Base-by-base conservation (phyloP, 2,888 invertebrate species). In the Aromia moschata region DNA sequence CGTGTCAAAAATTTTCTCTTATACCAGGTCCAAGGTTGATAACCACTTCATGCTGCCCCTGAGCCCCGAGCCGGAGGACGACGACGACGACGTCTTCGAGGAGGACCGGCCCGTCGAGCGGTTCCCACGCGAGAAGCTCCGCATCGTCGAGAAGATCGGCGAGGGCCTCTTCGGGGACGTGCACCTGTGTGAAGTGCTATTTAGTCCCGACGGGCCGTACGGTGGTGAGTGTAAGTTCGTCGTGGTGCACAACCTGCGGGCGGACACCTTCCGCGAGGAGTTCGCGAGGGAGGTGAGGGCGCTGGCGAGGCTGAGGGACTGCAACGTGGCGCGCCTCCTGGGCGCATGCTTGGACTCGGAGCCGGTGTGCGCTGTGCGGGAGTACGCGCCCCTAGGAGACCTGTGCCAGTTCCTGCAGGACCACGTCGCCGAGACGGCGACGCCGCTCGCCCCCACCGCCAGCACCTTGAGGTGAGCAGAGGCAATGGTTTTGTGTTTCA, bases 331-430 rank as follows among this genome's bases (percentile, higher is more conserved):
- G 58, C 84, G 86, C 67, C 81, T 92, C 70, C 82, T 92, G 67
- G 92, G 91, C 65, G 89, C 89, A 70, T 90, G 89, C 79, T 84
- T 90, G 61, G 83, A 86, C 58, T 86, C 88, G 66, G 89, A 91
- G 74, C 91, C 92, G 49, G 85, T 89, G 72, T 89, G 89, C 80
- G 87, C 90, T 79, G 88, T 93, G 59, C 84, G 90, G 73, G 93
- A 93, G 81, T 90, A 89, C 80, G 84, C 86, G 79, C 88, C 89
- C 75, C 85, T 87, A 74, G 93, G 93, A 55, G 93, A 93, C 83
- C 85, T 93, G 76, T 91, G 92, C 84, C 91, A 92, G 82, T 92
- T 91, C 82, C 84, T 93, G 72, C 89, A 91, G 77, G 89, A 90
- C 74, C 91, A 92, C 82, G 85, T 88, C 65, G 89, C 91, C 31